Evolutionary conservation across 2,113 vertebrate genomes (phyloP), one percentile per base, ranked within the genome.

Genomic region (Seriola aureovittata): DNA sequence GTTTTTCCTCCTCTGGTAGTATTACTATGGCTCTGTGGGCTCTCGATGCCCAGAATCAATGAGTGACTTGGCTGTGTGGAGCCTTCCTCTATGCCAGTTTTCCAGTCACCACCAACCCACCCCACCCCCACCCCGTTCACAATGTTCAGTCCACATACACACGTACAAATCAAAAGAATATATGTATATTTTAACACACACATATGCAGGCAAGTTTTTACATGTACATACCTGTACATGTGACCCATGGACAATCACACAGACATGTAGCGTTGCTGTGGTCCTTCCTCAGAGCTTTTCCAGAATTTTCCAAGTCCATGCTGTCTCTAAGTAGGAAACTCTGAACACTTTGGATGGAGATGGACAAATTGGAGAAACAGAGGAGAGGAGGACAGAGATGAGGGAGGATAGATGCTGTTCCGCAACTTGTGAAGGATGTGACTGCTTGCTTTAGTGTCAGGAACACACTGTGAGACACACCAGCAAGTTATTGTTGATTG

Each of bases 41-140:
- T 80, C 71, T 82, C 65, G 57, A 76, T 86, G 81, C 87, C 89
- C 81, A 88, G 86, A 89, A 88, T 87, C 85, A 86, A 87, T 74
- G 81, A 92, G 82, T 76, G 89, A 77, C 76, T 91, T 88, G 84
- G 82, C 87, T 71, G 44, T 65, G 68, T 46, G 38, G 12, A 80
- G 19, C 23, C 44, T 70, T 74, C 66, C 55, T 78, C 25, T 4
- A 21, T 71, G 84, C 87, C 85, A 86, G 82, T 64, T 89, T 91
- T 93, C 90, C 88, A 78, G 71, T 82, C 81, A 42, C 8, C 40
- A 38, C 38, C 38, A 38, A 38, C 38, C 38, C 38, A 78, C 29
- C 75, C 75, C 85, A 40, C 85, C 34, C 85, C 34, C 85, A 48
- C 82, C 63, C 13, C 25, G 16, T 54, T 55, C 50, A 67, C 50